Conservation (phyloP, 2,113 vertebrate genomes). For the Dicerorhinus sumatrensis region DNA sequence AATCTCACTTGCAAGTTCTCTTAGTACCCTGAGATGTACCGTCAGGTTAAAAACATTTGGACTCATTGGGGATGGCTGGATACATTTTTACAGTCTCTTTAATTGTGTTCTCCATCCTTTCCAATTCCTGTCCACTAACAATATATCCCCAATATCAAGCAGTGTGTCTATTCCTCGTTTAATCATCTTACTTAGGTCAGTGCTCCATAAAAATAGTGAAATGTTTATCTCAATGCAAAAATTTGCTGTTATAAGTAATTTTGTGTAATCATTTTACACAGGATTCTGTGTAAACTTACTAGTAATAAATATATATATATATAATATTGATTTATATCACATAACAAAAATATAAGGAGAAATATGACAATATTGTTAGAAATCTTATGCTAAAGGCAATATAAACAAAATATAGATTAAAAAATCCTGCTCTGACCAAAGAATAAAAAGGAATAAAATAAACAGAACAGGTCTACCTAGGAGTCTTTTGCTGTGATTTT, state of each 20-base stretch:
- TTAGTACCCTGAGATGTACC: neutral
- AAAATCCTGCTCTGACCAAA: slow-evolving; percentile 1
- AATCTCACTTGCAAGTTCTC: neutral
- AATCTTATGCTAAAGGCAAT: neutral
- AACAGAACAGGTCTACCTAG: neutral
- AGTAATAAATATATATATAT: neutral
- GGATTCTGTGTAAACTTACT: neutral
- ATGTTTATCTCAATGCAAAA: slow-evolving; percentile 25
- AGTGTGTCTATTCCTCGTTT: neutral
- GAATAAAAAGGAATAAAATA: neutral
- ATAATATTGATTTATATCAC: neutral
- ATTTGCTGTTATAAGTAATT: neutral
- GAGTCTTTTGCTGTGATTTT: neutral
- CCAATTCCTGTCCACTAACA: neutral
- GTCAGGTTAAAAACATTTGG: slow-evolving; percentile 5
- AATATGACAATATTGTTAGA: slow-evolving; percentile 16
- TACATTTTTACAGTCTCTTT: neutral
- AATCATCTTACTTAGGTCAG: neutral
- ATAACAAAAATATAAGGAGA: neutral
- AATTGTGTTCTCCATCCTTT: slow-evolving; percentile 9
- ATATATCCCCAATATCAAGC: neutral
- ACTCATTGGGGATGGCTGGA: neutral
- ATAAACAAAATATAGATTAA: neutral
- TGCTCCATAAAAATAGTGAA: slow-evolving; percentile 5
- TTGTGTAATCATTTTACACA: neutral